Evolutionary conservation across 2,888 invertebrate species (phyloP).

Genomic region (Sussaba pulchella): DNA sequence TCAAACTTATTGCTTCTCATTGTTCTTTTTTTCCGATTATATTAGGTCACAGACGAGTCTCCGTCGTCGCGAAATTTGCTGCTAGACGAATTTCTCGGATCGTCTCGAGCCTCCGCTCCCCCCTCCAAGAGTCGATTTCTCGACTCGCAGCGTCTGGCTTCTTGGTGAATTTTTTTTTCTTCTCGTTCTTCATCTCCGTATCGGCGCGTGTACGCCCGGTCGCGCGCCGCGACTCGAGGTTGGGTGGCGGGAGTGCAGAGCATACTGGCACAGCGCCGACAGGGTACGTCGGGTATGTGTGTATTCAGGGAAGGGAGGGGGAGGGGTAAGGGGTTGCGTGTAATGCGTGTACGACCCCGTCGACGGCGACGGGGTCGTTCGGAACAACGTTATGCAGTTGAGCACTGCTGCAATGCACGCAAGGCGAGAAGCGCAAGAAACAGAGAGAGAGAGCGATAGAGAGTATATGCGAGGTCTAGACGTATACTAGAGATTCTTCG

Average conservation of each 20-base stretch:
- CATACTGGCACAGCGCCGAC: constrained; percentile 38
- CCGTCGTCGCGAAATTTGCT: too few relatives aligned
- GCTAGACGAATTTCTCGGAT: too few relatives aligned
- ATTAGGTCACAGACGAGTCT: too few relatives aligned
- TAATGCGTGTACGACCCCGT: constrained; percentile 17
- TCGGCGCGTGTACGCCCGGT: background rate
- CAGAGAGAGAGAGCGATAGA: too few relatives aligned
- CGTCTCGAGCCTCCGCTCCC: too few relatives aligned
- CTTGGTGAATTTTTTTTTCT: background rate
- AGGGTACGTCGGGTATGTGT: constrained; percentile 13
- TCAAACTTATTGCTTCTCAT: too few relatives aligned
- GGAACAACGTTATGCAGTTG: constrained; percentile 3
- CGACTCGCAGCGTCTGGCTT: constrained; percentile 7
- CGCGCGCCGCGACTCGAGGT: background rate
- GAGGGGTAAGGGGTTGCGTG: constrained; percentile 35
- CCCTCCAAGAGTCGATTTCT: too few relatives aligned
- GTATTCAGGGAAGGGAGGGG: too few relatives aligned
- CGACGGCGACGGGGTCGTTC: background rate
- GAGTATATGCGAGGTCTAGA: too few relatives aligned
- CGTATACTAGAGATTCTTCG: too few relatives aligned
- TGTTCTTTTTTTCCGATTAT: too few relatives aligned
- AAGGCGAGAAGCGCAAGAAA: too few relatives aligned
- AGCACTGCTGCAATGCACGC: background rate
- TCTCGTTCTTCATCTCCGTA: background rate
- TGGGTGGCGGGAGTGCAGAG: background rate